Evolutionary conservation across 1,140 invertebrate species (phyloP).

Genomic region (Orchestia grillus): DNA sequence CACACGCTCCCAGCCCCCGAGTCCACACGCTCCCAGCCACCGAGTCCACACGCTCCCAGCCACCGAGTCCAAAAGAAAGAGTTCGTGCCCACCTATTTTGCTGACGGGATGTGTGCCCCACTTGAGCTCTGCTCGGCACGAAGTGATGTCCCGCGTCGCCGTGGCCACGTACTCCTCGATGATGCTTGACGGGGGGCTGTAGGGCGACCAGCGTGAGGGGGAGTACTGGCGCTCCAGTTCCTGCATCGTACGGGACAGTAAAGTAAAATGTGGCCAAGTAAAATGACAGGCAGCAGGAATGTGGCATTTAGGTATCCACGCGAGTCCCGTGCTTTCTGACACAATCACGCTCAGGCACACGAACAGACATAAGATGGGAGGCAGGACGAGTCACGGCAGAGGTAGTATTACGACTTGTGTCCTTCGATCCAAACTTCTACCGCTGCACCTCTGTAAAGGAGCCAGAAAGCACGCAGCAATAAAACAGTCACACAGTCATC

Average conservation of each 20-base stretch:
- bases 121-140: neutral
- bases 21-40: too few relatives aligned
- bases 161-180: neutral
- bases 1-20: too few relatives aligned
- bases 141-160: neutral
- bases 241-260: neutral
- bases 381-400: neutral
- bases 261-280: neutral
- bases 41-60: neutral
- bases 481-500: too few relatives aligned
- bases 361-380: neutral
- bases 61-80: neutral
- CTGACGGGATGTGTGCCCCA: neutral
- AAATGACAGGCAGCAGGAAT: neutral
- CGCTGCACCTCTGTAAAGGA: too few relatives aligned
- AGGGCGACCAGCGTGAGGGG: neutral
- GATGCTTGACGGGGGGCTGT: neutral
- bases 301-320: neutral
- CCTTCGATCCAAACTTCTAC: too few relatives aligned
- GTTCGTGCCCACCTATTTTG: neutral
- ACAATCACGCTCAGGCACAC: too few relatives aligned
- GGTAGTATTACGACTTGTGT: too few relatives aligned
- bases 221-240: constrained; percentile 11
- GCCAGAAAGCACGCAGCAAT: too few relatives aligned
- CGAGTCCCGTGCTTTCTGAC: too few relatives aligned